Base-by-base conservation (phyloP, 2,113 vertebrate genomes). In the Passer montanus region DNA sequence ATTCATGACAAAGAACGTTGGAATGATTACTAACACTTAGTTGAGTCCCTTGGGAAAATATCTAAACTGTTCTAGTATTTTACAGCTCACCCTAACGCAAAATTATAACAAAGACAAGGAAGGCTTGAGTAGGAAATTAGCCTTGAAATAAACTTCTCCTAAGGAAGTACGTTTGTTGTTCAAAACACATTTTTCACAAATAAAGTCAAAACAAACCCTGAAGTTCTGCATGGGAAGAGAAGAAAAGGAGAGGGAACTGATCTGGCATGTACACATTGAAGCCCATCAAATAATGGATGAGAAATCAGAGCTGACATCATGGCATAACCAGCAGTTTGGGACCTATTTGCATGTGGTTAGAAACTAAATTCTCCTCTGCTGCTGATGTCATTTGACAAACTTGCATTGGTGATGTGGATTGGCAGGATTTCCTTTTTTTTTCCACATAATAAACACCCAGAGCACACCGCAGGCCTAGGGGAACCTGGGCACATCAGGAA, bases 371-470 rank as follows among this genome's bases (percentile, higher is more conserved):
- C 94, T 94, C 82, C 62, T 96, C 87, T 86, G 91, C 85, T 94
- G 94, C 92, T 98, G 97, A 95, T 97, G 96, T 97, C 94, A 98
- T 93, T 90, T 90, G 93, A 97, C 93, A 97, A 85, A 95, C 90
- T 96, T 28, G 82, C 75, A 93, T 89, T 91, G 91, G 90, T 52
- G 97, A 96, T 94, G 93, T 79, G 77, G 72, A 95, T 49, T 97
- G 96, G 97, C 95, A 97, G 93, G 80, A 90, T 73, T 94, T 96
- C 90, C 60, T 63, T 8, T 87, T 97, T 92, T 96, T 95, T 95
- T 93, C 89, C 93, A 94, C 93, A 96, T 95, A 92, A 97, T 93
- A 94, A 98, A 95, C 93, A 97, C 67, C 75, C 93, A 41, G 44
- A 87, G 89, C 85, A 81, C 35, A 78, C 55, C 16, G 1, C 84